A percentile compares a stretch with the other conserved stretches of the same genome.
These are phyloP conservation scores for Oophaga sylvatica DNA, from an alignment of 2,797 vertebrate genomes.

Conservation along the genomic window DNA sequence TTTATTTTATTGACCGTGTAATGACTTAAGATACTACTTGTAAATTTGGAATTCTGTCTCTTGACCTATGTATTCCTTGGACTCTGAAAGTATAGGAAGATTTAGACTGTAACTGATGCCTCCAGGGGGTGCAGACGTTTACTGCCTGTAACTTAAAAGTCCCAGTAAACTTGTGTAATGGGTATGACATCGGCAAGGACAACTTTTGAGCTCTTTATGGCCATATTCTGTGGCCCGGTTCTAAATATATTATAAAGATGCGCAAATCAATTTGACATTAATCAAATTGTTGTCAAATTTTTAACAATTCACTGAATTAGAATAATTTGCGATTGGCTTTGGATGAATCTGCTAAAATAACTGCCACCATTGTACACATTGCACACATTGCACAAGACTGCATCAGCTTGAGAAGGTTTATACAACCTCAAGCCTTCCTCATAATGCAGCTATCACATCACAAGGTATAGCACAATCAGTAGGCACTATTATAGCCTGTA, in stretches of 20 bases:
- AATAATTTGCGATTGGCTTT: no score
- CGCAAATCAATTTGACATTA: no score
- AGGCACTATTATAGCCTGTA: no score
- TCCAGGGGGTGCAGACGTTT: slow-evolving; percentile 20
- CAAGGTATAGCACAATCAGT: no score
- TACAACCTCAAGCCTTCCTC: no score
- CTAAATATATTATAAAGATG: background rate
- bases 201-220: background rate
- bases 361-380: no score
- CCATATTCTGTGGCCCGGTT: background rate
- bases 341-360: no score
- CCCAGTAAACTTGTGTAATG: slow-evolving; percentile 16
- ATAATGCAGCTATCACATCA: no score
- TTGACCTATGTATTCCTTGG: background rate
- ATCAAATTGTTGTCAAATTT: no score
- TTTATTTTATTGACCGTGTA: slow-evolving; percentile 23
- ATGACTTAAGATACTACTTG: slow-evolving; percentile 33
- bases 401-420: no score
- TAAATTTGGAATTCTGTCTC: slow-evolving; percentile 18
- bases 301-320: no score
- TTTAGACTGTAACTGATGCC: slow-evolving; percentile 15
- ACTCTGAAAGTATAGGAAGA: background rate
- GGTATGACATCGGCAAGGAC: slow-evolving; percentile 1
- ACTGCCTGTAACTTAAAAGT: slow-evolving; percentile 27
- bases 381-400: no score